Evolutionary conservation across 2,888 invertebrate species (phyloP), one percentile per base, ranked within the genome.

Genomic region (Campoletis raptor): DNA sequence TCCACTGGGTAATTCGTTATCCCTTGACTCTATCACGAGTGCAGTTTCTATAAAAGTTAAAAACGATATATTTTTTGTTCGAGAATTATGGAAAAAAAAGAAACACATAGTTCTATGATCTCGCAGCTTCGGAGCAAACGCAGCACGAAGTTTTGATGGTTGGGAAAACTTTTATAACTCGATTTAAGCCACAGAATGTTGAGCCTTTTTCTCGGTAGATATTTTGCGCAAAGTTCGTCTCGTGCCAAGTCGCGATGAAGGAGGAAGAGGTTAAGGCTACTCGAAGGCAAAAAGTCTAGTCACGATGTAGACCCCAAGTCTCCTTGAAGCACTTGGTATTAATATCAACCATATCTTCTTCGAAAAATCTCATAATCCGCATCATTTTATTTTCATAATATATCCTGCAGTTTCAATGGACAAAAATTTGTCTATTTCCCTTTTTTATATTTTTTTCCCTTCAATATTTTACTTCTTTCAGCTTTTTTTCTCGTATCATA

Each of bases 281-380:
- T 74, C 74, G 82, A 82, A 82, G 82, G 82, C 76, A 76, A 82
- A 78, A 74, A 83, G 85, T 89, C 88, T 88, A 86, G 86, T 79
- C 86, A 67, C 67, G 82, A 66, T 42, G 74, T 61, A 85, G 85
- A 88, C 85, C 83, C 45, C 64, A 77, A 42, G 40, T 81, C 85
- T 82, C 88, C 87, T 88, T 87, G 86, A 88, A 82, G 82, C 79
- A 45, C 69, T 48, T 74, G 79, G 69, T 88, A 89, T 88, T 89
- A 88, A 87, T 89, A 88, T 83, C 87, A 78, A 69, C 73, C 57
- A 67, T 36, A 69, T 69, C 45, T 37, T 72, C 45, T 70, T 61
- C 48, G 8, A 2, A 45, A 45, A 10, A 70, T 40, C n/a, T 64
- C 54, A 70, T 72, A 61, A 64, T 66, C 66, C 24, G 24, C 36